Base-by-base conservation (phyloP, 1,140 invertebrate genomes). In the Ceratina japonica region DNA sequence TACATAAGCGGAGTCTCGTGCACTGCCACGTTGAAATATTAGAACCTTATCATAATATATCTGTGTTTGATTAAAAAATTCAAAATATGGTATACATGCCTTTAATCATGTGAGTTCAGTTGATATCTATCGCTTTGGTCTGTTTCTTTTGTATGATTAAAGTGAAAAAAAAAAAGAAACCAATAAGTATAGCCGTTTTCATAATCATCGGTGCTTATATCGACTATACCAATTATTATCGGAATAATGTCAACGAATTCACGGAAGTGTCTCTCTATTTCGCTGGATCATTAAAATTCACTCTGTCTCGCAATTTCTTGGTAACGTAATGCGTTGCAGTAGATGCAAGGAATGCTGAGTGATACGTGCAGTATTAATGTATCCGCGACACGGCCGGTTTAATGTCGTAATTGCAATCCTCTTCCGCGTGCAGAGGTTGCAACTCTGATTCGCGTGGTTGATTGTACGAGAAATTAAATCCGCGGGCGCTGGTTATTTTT, bases 341-440 rank as follows among this genome's bases (percentile, higher is more conserved):
- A n/a, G 37, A 44, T 54, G n/a, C 18, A 15, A 20, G n/a, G 10
- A 18, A 37, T 16, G 3, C 15, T 7, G 49, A 24, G n/a, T 16
- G 49, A 70, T 52, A 51, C 27, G 5, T n/a, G 66, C 3, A n/a
- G 44, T 51, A 62, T 71, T 52, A 61, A 59, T n/a, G 24, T 3
- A n/a, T 20, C 37, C 27, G 44, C 13, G 37, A 71, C 51, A 71
- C 69, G 27, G 13, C 51, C 59, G 20, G 63, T 64, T 72, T 72
- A 63, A 72, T 72, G 49, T 31, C 20, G 69, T 44, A 73, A 73
- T 72, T 73, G 56, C 69, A 20, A 64, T 64, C n/a, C 75, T 56
- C 65, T 77, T 71, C 66, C 75, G 27, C 8, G 61, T 56, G 51
- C 20, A 12, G 44, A 63, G 66, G 16, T 54, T 54, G 24, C 59